Base-by-base conservation (phyloP, 2,888 invertebrate genomes). In the Arrhopalites spinosus region DNA sequence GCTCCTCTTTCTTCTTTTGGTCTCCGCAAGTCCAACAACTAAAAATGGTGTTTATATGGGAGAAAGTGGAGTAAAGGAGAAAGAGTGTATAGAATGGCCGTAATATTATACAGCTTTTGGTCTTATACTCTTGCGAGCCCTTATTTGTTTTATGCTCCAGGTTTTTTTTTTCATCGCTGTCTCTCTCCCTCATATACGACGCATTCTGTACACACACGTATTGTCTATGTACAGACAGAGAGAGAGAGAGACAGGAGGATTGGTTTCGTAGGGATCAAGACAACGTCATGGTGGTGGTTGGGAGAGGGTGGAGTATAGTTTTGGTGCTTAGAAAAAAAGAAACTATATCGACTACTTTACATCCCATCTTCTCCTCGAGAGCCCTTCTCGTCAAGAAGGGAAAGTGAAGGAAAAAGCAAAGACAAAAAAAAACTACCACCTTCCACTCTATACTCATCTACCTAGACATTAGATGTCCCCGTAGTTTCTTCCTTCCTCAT, bases 311-410 rank as follows among this genome's bases (percentile, higher is more conserved):
- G 30, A 15, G 20, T 50, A 50, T 11, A 20, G 50, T n/a, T 50
- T 5, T 17, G 25, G 17, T 25, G 11, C 7, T 17, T 20, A 20
- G 7, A 7, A 23, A 66, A 66, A 20, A 43, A 66, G 66, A 66
- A 66, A 66, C 43, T 17, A 66, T 43, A 43, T 43, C 66, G 29
- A 66, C 66, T 66, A 66, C 66, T 66, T 66, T 66, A 66, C 66
- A 66, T 66, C 29, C n/a, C 23, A 66, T 43, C 36, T 43, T 66
- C 43, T 63, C 30, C 43, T 66, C 36, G 3, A 8, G 59, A 23
- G 20, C 29, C 30, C 20, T 29, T 30, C 30, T 30, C 30, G 63
- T 63, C 63, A 63, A 63, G 63, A 2, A 63, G 63, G 15, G 63
- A 30, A 59, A 25, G 25, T 23, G 30, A 30, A 30, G 30, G 15